phyloP scores from a whole-genome alignment of 2,797 vertebrate genomes.

The Phyllotis vaccarum region DNA sequence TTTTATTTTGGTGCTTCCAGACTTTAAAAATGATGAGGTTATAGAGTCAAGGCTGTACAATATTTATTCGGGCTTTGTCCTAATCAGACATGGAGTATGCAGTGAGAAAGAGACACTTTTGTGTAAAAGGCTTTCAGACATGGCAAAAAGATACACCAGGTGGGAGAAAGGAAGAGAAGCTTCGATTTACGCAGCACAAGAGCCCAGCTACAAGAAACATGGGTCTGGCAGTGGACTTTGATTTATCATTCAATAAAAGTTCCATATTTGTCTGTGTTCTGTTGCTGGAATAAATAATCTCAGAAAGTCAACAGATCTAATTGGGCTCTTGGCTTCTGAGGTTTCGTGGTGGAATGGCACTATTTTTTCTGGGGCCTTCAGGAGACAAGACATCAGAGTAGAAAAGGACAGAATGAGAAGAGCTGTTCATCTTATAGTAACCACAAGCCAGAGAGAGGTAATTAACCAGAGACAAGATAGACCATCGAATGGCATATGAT shows the following conservation, averaged over 20 bases:
- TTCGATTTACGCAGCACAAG: neutral
- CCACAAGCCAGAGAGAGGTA: neutral
- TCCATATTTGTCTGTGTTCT: neutral
- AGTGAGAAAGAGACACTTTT: neutral
- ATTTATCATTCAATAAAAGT: constrained; percentile 34
- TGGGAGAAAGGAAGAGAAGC: neutral
- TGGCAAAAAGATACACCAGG: neutral
- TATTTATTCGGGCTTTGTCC: constrained; percentile 64
- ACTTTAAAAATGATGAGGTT: constrained; percentile 69
- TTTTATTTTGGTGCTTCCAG: constrained; percentile 69
- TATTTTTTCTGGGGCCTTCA: neutral
- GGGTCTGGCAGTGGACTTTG: neutral
- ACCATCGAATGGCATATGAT: neutral
- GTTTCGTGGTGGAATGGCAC: neutral
- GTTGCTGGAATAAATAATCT: neutral
- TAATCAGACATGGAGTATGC: constrained; percentile 59
- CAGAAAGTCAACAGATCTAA: neutral
- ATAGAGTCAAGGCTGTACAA: constrained; percentile 54
- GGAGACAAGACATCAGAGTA: neutral
- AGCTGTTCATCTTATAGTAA: neutral
- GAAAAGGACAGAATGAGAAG: neutral
- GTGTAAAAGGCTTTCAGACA: neutral
- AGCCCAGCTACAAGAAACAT: constrained; percentile 5
- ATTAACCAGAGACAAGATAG: neutral
- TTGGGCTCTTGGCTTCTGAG: neutral